Percentiles rank a stretch among this genome's conserved stretches.
These are phyloP conservation scores for Caranx ignobilis DNA, from an alignment of 2,113 vertebrate genomes.

Conservation along the genomic window DNA sequence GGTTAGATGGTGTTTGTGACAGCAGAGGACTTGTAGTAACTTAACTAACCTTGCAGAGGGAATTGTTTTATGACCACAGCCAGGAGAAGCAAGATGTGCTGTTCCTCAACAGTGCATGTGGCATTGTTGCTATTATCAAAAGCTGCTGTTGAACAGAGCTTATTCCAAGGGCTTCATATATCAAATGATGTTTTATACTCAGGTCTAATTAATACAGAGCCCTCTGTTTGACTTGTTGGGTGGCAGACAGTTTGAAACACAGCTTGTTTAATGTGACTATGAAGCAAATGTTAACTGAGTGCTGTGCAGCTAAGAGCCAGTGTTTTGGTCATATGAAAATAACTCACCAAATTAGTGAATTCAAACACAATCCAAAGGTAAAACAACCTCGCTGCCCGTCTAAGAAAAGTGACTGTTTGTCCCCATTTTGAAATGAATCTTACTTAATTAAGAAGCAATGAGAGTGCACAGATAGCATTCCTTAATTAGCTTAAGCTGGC, in stretches of 20 bases:
- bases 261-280: background rate
- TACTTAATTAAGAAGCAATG: constrained; percentile 87
- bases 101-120: constrained; percentile 50
- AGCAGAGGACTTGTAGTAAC: constrained; percentile 5
- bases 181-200: constrained; percentile 18
- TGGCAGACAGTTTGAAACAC: constrained; percentile 10
- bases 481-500: constrained; percentile 87
- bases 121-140: constrained; percentile 7
- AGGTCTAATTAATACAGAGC: background rate
- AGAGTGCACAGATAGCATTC: constrained; percentile 86
- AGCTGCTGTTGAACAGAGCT: constrained; percentile 15
- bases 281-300: constrained; percentile 27
- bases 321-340: constrained; percentile 35
- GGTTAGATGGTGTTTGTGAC: constrained; percentile 32
- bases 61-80: constrained; percentile 33
- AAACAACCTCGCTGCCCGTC: constrained; percentile 34
- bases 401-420: constrained; percentile 67
- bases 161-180: constrained; percentile 10
- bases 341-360: constrained; percentile 42
- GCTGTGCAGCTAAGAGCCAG: constrained; percentile 15
- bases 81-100: constrained; percentile 50
- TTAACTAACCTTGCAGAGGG: background rate
- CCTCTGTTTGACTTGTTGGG: constrained; percentile 9
- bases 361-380: constrained; percentile 39
- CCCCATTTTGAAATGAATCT: constrained; percentile 82